Base-by-base conservation (phyloP, 2,113 vertebrate species). In the Scomber scombrus region DNA sequence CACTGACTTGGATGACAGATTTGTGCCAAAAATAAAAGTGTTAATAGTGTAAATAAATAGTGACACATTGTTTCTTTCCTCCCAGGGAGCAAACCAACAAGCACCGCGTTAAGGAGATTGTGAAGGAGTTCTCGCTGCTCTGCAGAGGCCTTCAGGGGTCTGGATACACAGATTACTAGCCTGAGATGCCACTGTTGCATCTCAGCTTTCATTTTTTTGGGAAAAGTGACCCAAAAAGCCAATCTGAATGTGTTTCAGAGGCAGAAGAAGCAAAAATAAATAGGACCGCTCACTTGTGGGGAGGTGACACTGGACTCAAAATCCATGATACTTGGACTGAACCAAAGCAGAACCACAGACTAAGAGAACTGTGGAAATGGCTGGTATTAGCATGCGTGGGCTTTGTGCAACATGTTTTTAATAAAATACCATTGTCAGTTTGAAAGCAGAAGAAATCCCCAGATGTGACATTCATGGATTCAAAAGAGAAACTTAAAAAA, bases 1-100 rank as follows among this genome's bases (percentile, higher is more conserved):
- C 34, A 40, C 9, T 40, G 34, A 40, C 8, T 8, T 40, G 34
- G 34, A 40, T 9, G 34, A 40, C 34, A 40, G 34, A 40, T 34
- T 34, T 34, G 31, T 34, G 31, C 31, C 51, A 45, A 18, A n/a
- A 26, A 26, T 26, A 26, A 26, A 26, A 26, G 3, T 26, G 23
- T 26, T 26, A 26, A 26, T 26, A 26, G 23, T 26, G 23, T 26
- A 26, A 26, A 1, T 26, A 26, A 26, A 1, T 26, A 26, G 4
- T 16, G 51, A 55, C 12, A 19, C 11, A 7, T 40, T 40, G 34
- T 89, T 11, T 71, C 12, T 26, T 75, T 31, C 61, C 19, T 68
- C 89, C 67, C 91, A 99, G 98, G 91, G 98, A 98, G 90, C 96
- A 97, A 84, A 96, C 95, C 88, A 98, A 97, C 95, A 99, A 98